Base-by-base conservation (phyloP, 2,888 invertebrate genomes). In the Plutella xylostella region DNA sequence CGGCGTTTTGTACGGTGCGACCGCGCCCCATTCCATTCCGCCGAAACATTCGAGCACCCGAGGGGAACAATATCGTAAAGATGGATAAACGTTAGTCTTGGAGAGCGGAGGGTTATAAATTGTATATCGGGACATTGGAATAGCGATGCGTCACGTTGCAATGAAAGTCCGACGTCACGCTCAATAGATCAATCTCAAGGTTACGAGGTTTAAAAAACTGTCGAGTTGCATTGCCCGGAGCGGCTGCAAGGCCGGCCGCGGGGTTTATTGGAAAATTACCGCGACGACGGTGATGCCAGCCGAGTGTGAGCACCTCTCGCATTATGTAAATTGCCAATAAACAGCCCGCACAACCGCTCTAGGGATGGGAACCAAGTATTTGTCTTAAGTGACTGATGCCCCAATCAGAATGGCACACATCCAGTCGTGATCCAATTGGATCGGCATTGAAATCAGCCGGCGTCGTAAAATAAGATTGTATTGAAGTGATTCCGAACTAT, bases 241-340 rank as follows among this genome's bases (percentile, higher is more conserved):
- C 6, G 33, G 33, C 12, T 20, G 28, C 28, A 28, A 28, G n/a
- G 18, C 11, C 19, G 12, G 1, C n/a, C 18, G 42, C 15, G 15
- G 17, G 28, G 22, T 34, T 42, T 42, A 42, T 42, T 42, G 42
- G 42, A 42, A 42, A 42, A 42, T 42, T 33, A 34, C 34, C 11
- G 25, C 12, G 34, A 17, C 15, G 14, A 15, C 17, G 39, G 17
- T 39, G 17, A 15, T 12, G 22, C 9, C 15, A 17, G 14, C 17
- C 15, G 15, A n/a, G n/a, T 34, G 17, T 17, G n/a, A 17, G 17
- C 15, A 34, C 34, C 33, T 33, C 15, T 33, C 34, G 43, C 37
- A 43, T 43, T 43, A 43, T 43, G 43, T 37, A 43, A 43, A 43
- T 43, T 35, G 43, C 21, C 43, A 43, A 43, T 43, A 43, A 43